Percentiles rank a stretch among this genome's conserved stretches.
These are phyloP conservation scores for Pelosia muscerda DNA, from an alignment of 2,888 invertebrate species.

Conservation along the genomic window DNA sequence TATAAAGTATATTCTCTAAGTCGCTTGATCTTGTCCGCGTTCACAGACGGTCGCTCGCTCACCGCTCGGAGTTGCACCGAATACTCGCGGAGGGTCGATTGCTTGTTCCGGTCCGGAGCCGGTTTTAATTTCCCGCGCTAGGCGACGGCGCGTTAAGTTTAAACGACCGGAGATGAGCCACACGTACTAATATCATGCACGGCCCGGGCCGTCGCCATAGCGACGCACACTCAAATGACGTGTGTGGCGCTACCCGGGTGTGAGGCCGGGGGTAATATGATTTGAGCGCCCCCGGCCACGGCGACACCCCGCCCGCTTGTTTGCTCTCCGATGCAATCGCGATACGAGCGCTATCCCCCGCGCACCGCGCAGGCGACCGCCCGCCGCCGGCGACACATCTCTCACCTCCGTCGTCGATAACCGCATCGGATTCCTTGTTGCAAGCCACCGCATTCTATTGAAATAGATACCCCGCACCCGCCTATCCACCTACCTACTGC, in stretches of 20 bases:
- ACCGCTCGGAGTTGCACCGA: conserved; percentile 23
- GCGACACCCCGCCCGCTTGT: conserved; percentile 84
- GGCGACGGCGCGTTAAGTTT: conserved; percentile 79
- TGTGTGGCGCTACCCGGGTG: conserved; percentile 83
- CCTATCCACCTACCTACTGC: conserved; percentile 74
- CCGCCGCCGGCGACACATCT: conserved; percentile 74
- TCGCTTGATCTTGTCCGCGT: neutral
- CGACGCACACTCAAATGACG: conserved; percentile 90
- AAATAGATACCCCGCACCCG: conserved; percentile 79
- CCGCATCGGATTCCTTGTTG: conserved; percentile 86
- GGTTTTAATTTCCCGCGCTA: conserved; percentile 85
- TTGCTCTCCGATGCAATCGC: conserved; percentile 87
- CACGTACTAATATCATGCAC: conserved; percentile 86
- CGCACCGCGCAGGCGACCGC: conserved; percentile 49
- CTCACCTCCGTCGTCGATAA: conserved; percentile 84
- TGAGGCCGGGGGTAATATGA: conserved; percentile 85
- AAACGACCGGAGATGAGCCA: conserved; percentile 86
- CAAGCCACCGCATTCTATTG: conserved; percentile 84
- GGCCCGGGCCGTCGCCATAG: conserved; percentile 89
- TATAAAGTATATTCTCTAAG: neutral
- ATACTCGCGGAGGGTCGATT: conserved; percentile 66
- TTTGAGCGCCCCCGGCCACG: conserved; percentile 80
- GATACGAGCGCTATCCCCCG: conserved; percentile 74
- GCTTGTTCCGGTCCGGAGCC: conserved; percentile 82
- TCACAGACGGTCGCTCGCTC: conserved; percentile 16